These are phyloP conservation scores for Drosophila picticornis DNA, from an alignment of 2,888 invertebrate genomes.

Conservation along the genomic window DNA sequence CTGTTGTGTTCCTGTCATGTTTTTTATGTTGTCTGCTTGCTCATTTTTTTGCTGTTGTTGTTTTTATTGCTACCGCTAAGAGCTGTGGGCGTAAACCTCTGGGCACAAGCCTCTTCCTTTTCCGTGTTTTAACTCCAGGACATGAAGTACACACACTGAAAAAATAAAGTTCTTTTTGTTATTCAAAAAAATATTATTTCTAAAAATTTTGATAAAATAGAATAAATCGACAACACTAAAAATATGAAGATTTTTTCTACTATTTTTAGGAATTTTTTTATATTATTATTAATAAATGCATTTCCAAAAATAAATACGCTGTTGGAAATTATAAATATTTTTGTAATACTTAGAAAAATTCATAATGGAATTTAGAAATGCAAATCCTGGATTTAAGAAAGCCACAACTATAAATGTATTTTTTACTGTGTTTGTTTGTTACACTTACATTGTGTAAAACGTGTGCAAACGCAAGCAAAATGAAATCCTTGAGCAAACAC, in stretches of 20 bases:
- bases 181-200: neutral
- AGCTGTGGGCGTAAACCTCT: conserved; percentile 5
- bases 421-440: neutral
- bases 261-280: no score
- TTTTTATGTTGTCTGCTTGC: neutral
- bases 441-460: conserved; percentile 21
- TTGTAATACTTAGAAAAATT: neutral
- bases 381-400: neutral
- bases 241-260: neutral
- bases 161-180: neutral
- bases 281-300: no score
- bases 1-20: conserved; percentile 20
- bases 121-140: conserved; percentile 4
- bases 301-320: neutral
- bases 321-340: neutral
- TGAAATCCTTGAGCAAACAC: conserved; percentile 38
- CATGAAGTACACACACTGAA: neutral
- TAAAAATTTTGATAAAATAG: neutral
- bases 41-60: neutral
- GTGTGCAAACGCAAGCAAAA: conserved; percentile 42
- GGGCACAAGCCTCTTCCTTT: neutral
- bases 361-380: neutral
- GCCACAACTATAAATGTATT: neutral
- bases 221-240: neutral
- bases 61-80: neutral